Base-by-base conservation (phyloP, 2,888 invertebrate species). In the Mamestra brassicae region DNA sequence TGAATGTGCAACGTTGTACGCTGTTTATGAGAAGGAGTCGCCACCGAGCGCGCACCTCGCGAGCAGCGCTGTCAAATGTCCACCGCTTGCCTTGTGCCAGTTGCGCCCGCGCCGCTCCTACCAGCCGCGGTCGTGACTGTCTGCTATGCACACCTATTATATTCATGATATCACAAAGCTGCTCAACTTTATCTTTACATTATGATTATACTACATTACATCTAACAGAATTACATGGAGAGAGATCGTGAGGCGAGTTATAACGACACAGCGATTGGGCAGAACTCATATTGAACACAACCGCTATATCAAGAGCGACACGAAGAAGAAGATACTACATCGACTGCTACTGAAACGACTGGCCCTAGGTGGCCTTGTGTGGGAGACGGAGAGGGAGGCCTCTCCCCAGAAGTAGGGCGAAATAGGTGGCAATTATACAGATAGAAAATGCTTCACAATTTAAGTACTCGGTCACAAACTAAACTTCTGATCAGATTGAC, bases 1-100 rank as follows among this genome's bases (percentile, higher is more conserved):
- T 34, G 11, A 17, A 13, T 8, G 34, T 4, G 17, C 6, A 2
- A 17, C 52, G 17, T 17, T 0, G 11, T 8, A 2, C 17, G n/a
- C 36, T 69, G 34, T 4, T n/a, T 3, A 3, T 11, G 45, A 5
- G 17, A 34, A 11, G 11, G 15, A 36, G 26, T 26, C 36, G 52
- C n/a, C 52, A 17, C 26, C 26, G 74, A 26, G 54, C 60, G 61
- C 74, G 36, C 26, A 54, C 4, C 66, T 61, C 38, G 63, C 10
- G 47, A 10, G 47, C 4, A 11, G 47, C 42, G 50, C 74, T 67
- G 83, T 62, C 84, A 85, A 88, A 89, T 88, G 89, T 87, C 82
- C 82, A 73, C 85, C 62, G 90, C 81, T 89, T 84, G 87, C 90
- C 91, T 91, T 89, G 91, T 82, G 80, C 89, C 80, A 87, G 76